Evolutionary conservation across 2,888 invertebrate species (phyloP), one percentile per base, ranked within the genome.

Genomic region (Cylindroiulus punctatus): DNA sequence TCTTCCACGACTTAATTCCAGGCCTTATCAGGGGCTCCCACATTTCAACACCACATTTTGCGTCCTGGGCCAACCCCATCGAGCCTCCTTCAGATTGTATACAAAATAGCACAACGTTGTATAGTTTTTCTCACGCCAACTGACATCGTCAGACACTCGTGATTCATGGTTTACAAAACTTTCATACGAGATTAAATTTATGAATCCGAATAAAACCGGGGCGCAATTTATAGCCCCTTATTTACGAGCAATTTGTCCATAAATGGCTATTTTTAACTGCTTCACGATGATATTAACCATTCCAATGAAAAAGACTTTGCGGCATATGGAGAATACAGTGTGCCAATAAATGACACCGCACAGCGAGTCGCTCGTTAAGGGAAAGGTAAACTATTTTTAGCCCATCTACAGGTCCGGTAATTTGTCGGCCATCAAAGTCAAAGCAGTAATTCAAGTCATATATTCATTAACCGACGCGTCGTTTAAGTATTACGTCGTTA

Each of bases 61-160:
- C 65, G 26, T 65, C 65, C 65, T 26, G 65, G 65, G 65, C 65
- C 65, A 65, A 65, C 65, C 65, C 65, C 65, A 65, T 65, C 65
- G 10, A 26, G 65, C 65, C 65, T 65, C 65, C 65, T 8, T 5
- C 65, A 65, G 65, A 8, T 44, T 44, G 65, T 65, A 26, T 26
- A 26, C 65, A 22, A 26, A 26, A n/a, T 65, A 26, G 12, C 26
- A 65, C 10, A 65, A 26, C 26, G 7, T 65, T 65, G 12, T 65
- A 14, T 44, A 1, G 4, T 44, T 52, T 52, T 52, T 52, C 52
- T 65, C 22, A 26, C 26, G 65, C 65, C 65, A 65, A n/a, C 22
- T 65, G 65, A 26, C 65, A 65, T 65, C 65, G 8, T 65, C 65
- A 7, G 65, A 12, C 65, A 65, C 26, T 65, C 26, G 19, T 65